These are phyloP conservation scores for Xestia sexstrigata DNA, from an alignment of 2,888 invertebrate species.

Conservation along the genomic window DNA sequence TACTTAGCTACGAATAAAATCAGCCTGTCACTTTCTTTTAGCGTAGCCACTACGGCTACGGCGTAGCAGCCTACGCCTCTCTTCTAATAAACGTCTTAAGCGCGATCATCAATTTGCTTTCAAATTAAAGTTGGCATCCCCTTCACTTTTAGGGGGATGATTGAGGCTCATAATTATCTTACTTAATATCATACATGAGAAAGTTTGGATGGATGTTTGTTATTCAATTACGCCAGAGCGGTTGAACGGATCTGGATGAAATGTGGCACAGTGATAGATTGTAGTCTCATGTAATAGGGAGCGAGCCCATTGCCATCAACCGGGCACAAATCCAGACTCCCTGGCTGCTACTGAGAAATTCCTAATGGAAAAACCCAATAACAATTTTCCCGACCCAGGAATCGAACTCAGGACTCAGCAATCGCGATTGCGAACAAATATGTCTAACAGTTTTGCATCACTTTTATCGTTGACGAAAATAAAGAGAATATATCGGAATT, in stretches of 20 bases:
- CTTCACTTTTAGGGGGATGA: constrained; percentile 7
- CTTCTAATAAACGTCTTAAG: constrained; percentile 46
- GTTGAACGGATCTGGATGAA: not conserved
- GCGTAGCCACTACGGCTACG: constrained; percentile 48
- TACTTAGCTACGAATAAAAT: constrained; percentile 24
- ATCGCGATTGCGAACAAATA: too few relatives aligned
- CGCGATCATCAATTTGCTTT: constrained; percentile 36
- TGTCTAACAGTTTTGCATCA: not conserved
- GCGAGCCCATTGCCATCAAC: too few relatives aligned
- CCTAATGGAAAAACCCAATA: too few relatives aligned
- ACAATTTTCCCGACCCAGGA: too few relatives aligned
- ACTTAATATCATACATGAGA: not conserved
- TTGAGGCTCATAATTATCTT: constrained; percentile 2
- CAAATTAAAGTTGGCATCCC: constrained; percentile 16
- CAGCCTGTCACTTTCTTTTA: constrained; percentile 26
- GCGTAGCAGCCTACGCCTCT: constrained; percentile 26
- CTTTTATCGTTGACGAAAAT: constrained; percentile 19
- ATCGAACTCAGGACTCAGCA: too few relatives aligned
- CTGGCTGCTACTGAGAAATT: too few relatives aligned
- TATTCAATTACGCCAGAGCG: not conserved
- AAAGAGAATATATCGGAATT: constrained; percentile 36
- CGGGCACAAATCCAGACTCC: too few relatives aligned
- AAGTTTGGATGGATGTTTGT: not conserved
- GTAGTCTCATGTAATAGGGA: too few relatives aligned
- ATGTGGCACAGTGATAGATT: too few relatives aligned